phyloP scores from a whole-genome alignment of 2,888 invertebrate species.

The Hybos culiciformis region DNA sequence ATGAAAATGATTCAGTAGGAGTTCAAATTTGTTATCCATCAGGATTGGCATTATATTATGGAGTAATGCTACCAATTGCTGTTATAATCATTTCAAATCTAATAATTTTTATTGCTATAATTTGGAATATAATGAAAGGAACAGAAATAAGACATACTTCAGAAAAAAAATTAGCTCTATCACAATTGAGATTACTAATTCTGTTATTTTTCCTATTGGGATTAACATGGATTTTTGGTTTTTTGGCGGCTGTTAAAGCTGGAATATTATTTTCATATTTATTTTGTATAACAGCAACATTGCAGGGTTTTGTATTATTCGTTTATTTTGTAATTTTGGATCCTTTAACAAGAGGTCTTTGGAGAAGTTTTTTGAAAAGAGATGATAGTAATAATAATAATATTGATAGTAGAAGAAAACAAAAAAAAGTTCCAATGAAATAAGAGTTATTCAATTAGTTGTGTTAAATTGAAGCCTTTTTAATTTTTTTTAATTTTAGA shows the following conservation, averaged over 20 bases:
- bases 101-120: constrained; percentile 40
- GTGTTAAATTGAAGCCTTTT: too few relatives aligned
- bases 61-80: constrained; percentile 41
- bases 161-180: constrained; percentile 24
- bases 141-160: constrained; percentile 37
- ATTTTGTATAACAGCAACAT: constrained; percentile 47
- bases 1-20: constrained; percentile 18
- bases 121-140: constrained; percentile 39
- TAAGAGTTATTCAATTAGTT: too few relatives aligned
- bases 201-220: constrained; percentile 47
- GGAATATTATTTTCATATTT: constrained; percentile 43
- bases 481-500: too few relatives aligned
- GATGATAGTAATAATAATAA: background rate
- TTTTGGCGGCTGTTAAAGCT: constrained; percentile 40
- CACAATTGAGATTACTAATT: constrained; percentile 43
- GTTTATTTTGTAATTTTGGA: constrained; percentile 46
- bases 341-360: constrained; percentile 40
- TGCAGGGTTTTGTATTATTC: constrained; percentile 48
- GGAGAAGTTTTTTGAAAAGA: constrained; percentile 25
- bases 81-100: constrained; percentile 41
- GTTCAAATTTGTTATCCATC: constrained; percentile 42
- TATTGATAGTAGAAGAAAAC: too few relatives aligned
- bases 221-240: constrained; percentile 47
- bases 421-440: too few relatives aligned
- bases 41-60: constrained; percentile 37